These are phyloP conservation scores for Drosophila mulleri DNA, from an alignment of 2,888 invertebrate species.

Conservation along the genomic window DNA sequence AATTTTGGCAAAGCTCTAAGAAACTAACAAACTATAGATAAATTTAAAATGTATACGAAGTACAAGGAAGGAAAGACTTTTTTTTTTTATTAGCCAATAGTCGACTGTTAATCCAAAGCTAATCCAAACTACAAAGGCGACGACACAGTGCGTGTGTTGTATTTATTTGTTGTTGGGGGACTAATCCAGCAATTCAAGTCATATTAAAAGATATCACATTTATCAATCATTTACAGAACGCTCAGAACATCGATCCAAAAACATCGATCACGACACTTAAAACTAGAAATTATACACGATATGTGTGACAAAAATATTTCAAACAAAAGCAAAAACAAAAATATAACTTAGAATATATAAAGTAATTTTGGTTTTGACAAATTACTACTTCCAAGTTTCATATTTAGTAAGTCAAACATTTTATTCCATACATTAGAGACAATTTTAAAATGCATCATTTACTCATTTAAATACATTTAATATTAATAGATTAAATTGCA, in stretches of 20 bases:
- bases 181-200: slow-evolving; percentile 76
- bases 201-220: slow-evolving; percentile 19
- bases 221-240: slow-evolving; percentile 67
- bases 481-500: slow-evolving; percentile 13
- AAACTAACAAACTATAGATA: slow-evolving; percentile 24
- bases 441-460: not conserved
- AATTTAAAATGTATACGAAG: slow-evolving; percentile 17
- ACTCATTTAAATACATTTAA: not conserved
- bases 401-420: slow-evolving; percentile 6
- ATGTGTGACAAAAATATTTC: not conserved
- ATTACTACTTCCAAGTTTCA: not conserved
- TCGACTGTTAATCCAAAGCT: slow-evolving; percentile 5
- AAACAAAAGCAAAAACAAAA: slow-evolving; percentile 1
- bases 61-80: slow-evolving; percentile 15
- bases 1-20: slow-evolving; percentile 45
- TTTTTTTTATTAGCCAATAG: not conserved
- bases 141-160: slow-evolving; percentile 64
- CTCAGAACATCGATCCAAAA: slow-evolving; percentile 40
- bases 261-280: slow-evolving; percentile 30
- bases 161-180: slow-evolving; percentile 28
- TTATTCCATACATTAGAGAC: not conserved
- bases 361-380: not conserved
- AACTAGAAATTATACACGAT: slow-evolving; percentile 23
- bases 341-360: slow-evolving; percentile 19
- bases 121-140: slow-evolving; percentile 59